Evolutionary conservation across 2,113 vertebrate species (phyloP).

Genomic region (Galbula dea): DNA sequence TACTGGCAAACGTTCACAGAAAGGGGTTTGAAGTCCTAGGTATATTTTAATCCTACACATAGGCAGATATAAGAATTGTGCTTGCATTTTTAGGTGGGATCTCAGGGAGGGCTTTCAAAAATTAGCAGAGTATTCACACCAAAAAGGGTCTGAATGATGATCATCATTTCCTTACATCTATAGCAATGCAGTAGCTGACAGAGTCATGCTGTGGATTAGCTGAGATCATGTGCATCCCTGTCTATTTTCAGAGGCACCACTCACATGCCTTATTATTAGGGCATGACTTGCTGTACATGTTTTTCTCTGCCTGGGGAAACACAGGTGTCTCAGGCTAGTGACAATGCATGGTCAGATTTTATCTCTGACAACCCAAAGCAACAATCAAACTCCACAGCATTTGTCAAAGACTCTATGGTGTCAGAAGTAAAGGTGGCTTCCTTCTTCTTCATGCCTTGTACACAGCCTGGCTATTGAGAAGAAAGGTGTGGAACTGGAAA

Average conservation of each 20-base stretch:
- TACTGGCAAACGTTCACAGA: neutral
- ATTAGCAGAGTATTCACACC: neutral
- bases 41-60: neutral
- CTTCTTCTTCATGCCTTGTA: neutral
- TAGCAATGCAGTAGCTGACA: neutral
- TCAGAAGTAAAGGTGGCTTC: neutral
- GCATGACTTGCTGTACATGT: neutral
- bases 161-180: neutral
- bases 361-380: neutral
- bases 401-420: neutral
- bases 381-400: neutral
- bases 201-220: rapidly evolving
- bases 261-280: neutral
- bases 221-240: neutral
- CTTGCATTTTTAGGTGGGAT: neutral
- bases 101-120: neutral
- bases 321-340: neutral
- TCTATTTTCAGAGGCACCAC: neutral
- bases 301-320: neutral
- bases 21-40: neutral
- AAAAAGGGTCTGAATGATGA: neutral
- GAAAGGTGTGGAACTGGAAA: neutral
- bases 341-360: neutral
- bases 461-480: neutral
- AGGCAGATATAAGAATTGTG: neutral